Base-by-base conservation (phyloP, 2,888 invertebrate species). In the Lydus trimaculatus region DNA sequence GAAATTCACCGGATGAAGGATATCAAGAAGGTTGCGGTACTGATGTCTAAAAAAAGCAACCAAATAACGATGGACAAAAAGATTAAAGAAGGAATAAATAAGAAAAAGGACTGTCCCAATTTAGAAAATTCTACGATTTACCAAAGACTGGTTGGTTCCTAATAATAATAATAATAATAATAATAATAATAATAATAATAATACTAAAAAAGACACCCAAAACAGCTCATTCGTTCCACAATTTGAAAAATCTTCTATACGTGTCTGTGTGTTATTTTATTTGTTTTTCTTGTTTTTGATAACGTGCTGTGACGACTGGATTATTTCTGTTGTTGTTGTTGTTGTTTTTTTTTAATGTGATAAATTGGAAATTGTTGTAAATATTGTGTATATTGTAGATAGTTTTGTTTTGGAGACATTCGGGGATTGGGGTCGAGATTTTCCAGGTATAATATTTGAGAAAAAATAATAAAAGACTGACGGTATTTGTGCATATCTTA, bases 11-110 rank as follows among this genome's bases (percentile, higher is more conserved):
- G 56, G 96, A 96, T 82, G 96, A 96, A 85, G 94, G 95, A 72
- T 96, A 95, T 84, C 95, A 95, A 85, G 96, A 96, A 87, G 96
- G 96, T 80, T 94, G 95, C 86, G 95, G 95, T 76, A 96, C 96
- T 76, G 95, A 96, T 86, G 96, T 96, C 85, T 95, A 93, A 88
- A 83, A 33, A 23, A 52, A 0, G 2, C 13, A 23, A 52, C 13
- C 15, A 7, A 56, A 56, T 52, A 52, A 15, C 15, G 39, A 43
- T n/a, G 17, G n/a, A 43, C 17, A 11, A 17, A n/a, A 7, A n/a
- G 39, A 13, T 15, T 36, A 28, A 33, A 33, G 20, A 48, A 20
- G 8, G 20, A 48, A 17, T 0, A 17, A 17, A 8, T 8, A 48
- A 17, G 43, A 17, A 56, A 60, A 60, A 13, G 17, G n/a, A 7